A percentile compares a stretch with the other conserved stretches of the same genome.
Evolutionary conservation across 2,113 vertebrate genomes (phyloP).

Genomic region (Odobenus rosmarus): DNA sequence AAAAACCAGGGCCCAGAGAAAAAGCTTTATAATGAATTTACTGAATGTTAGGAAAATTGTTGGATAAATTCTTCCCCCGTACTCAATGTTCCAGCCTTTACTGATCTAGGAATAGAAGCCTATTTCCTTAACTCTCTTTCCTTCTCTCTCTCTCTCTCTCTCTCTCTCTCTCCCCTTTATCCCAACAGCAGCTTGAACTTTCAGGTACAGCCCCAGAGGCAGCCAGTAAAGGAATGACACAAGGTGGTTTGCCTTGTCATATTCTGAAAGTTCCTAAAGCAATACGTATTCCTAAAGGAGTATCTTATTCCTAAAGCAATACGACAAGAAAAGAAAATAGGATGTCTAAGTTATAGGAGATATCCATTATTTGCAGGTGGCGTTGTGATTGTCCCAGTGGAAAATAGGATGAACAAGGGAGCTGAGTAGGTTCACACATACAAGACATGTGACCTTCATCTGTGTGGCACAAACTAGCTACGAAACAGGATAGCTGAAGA

Average conservation of each 20-base stretch:
- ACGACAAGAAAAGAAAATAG: background rate
- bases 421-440: background rate
- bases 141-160: background rate
- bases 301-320: background rate
- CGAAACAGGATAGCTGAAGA: background rate
- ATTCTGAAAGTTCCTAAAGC: background rate
- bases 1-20: background rate
- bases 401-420: background rate
- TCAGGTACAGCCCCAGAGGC: background rate
- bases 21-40: background rate
- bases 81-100: background rate
- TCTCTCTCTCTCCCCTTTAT: background rate
- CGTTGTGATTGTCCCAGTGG: background rate
- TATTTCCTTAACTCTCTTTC: background rate
- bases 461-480: background rate
- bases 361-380: background rate
- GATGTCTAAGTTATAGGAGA: background rate
- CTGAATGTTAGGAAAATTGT: background rate
- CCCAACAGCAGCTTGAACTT: background rate
- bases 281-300: background rate
- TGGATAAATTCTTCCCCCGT: background rate
- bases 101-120: background rate
- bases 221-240: background rate
- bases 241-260: background rate
- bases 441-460: rapidly evolving